phyloP scores from a whole-genome alignment of 2,797 vertebrate genomes.

The Petrocephalus schoutedeni region DNA sequence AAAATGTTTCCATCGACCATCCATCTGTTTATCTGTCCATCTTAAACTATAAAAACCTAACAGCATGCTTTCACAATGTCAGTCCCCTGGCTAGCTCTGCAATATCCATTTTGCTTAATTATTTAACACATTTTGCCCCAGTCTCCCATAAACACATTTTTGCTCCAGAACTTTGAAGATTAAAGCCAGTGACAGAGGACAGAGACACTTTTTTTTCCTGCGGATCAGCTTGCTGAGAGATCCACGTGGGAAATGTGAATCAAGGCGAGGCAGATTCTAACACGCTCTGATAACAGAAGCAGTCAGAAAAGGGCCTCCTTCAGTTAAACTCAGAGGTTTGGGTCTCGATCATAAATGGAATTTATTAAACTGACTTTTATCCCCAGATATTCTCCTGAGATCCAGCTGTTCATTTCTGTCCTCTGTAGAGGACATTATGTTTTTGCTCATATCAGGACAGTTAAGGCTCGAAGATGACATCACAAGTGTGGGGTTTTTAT shows the following conservation, averaged over 20 bases:
- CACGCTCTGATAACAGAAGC: slow-evolving; percentile 31
- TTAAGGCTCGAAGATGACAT: background rate
- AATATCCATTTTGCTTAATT: slow-evolving; percentile 32
- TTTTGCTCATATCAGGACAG: background rate
- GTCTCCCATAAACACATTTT: slow-evolving; percentile 26
- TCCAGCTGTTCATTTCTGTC: background rate
- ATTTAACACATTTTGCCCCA: slow-evolving; percentile 30
- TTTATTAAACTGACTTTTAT: background rate
- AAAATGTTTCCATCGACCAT: background rate
- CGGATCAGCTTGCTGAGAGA: slow-evolving; percentile 5
- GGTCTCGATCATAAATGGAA: background rate
- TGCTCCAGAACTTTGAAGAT: slow-evolving; percentile 30
- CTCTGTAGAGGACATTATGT: background rate
- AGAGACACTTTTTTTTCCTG: background rate
- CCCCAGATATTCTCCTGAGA: background rate
- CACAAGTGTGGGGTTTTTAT: background rate
- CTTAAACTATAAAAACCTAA: background rate
- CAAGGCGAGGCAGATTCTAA: background rate
- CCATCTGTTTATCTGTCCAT: background rate
- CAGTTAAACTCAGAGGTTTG: background rate
- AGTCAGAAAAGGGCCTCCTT: slow-evolving; percentile 12
- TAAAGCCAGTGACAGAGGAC: slow-evolving; percentile 29
- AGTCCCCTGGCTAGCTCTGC: slow-evolving; percentile 20
- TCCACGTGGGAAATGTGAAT: slow-evolving; percentile 24
- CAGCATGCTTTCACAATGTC: background rate